Evolutionary conservation across 1,140 invertebrate species (phyloP), one percentile per base, ranked within the genome.

Genomic region (Yoshiicerus persimilis): DNA sequence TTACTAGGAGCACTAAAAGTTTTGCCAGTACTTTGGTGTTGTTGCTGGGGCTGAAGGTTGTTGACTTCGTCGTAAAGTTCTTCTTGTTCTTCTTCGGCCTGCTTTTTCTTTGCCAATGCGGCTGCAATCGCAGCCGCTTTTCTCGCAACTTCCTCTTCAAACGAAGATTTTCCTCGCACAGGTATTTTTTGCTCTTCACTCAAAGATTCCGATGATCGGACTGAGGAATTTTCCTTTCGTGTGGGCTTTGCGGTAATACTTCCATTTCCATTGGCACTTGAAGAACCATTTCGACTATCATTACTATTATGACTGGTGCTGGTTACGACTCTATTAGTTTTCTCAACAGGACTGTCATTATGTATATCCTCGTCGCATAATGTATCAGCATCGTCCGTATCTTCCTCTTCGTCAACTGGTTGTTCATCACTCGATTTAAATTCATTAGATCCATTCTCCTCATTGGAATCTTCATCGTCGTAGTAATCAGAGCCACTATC

Each of bases 81-180:
- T 56, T 89, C 38, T 86, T 86, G 30, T 25, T 41, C 87, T 34
- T 88, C 34, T 23, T 87, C 80, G n/a, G 36, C 39, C 16, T n/a
- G 25, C 47, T 80, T 64, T 75, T 64, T 80, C 34, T n/a, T 34
- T 30, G 34, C 75, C 16, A 64, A 30, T 3, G 87, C 84, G 16
- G 23, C 30, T 20, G 85, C 88, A 56, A 88, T 56, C 2, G 66
- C 34, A 20, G 88, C 88, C 6, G 88, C 88, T 86, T 88, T 88
- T n/a, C 70, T 25, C 16, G 88, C 88, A 62, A 89, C 88, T 87
- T 87, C 88, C 39, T 89, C 87, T 83, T 87, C 70, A 83, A 86
- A 86, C 8, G 80, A 87, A 87, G 39, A 75, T 84, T 84, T 84
- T 47, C 83, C 83, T 47, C 41, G 16, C 13, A 4, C 20, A 30